phyloP scores from a whole-genome alignment of 2,113 vertebrate genomes.

The Hydrochoerus hydrochaeris region DNA sequence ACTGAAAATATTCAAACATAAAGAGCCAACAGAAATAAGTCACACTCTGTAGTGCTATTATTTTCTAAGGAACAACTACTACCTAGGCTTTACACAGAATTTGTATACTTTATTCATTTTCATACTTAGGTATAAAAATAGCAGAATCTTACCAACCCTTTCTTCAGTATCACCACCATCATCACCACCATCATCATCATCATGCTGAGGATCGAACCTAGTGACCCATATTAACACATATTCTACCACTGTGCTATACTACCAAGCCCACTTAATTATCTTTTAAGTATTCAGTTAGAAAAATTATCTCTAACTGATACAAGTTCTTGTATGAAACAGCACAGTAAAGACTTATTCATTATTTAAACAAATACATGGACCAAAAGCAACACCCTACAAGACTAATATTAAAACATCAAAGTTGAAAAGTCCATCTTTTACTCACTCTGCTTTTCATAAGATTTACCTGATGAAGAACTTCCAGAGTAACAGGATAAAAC shows the following conservation, averaged over 20 bases:
- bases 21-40: background rate
- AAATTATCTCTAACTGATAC: conserved; percentile 12
- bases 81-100: background rate
- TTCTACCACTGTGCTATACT: background rate
- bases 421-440: background rate
- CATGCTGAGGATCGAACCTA: background rate
- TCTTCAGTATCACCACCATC: background rate
- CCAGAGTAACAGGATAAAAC: conserved; percentile 89
- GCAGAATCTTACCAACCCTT: background rate
- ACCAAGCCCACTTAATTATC: background rate
- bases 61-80: conserved; percentile 22
- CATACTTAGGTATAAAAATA: background rate
- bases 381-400: background rate
- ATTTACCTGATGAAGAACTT: conserved; percentile 91
- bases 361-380: conserved; percentile 37
- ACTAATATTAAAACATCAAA: background rate
- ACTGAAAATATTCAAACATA: conserved; percentile 26
- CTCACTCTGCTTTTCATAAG: background rate
- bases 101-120: conserved; percentile 48
- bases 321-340: conserved; percentile 10
- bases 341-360: background rate
- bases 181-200: background rate
- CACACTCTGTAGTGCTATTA: background rate
- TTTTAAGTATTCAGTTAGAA: conserved; percentile 48
- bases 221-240: background rate